Conservation (phyloP, 2,888 invertebrate genomes). For the Cerceris rybyensis region DNA sequence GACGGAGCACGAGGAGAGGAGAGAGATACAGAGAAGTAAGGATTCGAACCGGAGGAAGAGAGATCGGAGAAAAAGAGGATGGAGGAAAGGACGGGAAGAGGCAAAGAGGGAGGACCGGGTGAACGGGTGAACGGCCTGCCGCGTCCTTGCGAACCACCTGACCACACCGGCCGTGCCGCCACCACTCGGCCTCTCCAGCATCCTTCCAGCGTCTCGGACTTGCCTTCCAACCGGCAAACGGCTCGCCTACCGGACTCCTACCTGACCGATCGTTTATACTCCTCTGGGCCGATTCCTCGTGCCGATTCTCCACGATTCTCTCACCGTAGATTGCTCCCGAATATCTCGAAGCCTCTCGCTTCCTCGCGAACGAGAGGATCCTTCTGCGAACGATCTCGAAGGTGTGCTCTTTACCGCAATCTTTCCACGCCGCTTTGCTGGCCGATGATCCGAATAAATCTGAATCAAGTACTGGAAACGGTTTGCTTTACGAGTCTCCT, state of each 20-base stretch:
- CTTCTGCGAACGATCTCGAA: background rate
- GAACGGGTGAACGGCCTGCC: slow-evolving; percentile 80
- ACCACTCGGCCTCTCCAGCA: slow-evolving; percentile 78
- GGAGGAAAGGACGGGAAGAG: slow-evolving; percentile 17
- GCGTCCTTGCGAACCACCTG: slow-evolving; percentile 81
- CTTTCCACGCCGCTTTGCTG: background rate
- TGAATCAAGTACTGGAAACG: no score
- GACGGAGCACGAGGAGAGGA: slow-evolving; percentile 23
- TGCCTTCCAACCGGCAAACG: slow-evolving; percentile 68
- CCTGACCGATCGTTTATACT: slow-evolving; percentile 68
- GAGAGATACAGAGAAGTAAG: slow-evolving; percentile 25
- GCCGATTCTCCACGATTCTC: background rate
- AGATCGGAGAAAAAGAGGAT: slow-evolving; percentile 25
- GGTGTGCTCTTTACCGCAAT: background rate
- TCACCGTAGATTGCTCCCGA: slow-evolving; percentile 18
- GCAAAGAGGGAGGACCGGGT: slow-evolving; percentile 60
- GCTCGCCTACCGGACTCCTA: slow-evolving; percentile 68
- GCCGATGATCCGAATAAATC: background rate
- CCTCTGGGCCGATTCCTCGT: slow-evolving; percentile 46
- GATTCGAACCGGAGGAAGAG: slow-evolving; percentile 34
- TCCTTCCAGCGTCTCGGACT: slow-evolving; percentile 69
- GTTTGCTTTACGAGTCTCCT: no score
- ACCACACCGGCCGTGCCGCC: slow-evolving; percentile 80
- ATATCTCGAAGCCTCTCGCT: slow-evolving; percentile 14
- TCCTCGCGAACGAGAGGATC: background rate